Conservation (phyloP, 2,113 vertebrate species). For the Lontra canadensis region DNA sequence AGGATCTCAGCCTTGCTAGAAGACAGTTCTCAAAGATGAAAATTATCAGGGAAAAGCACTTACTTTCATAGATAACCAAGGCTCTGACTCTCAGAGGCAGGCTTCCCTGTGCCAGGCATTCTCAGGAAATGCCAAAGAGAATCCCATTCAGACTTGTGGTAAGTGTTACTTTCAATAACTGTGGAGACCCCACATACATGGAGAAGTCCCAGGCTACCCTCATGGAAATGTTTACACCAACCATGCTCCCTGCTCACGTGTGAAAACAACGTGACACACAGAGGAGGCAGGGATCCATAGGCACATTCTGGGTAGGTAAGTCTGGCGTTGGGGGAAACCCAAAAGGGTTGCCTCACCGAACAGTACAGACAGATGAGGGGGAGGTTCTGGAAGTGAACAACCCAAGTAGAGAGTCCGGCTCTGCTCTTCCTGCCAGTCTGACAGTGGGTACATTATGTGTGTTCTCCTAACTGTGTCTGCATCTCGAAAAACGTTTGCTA, state of each 20-base stretch:
- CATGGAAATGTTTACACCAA: not conserved
- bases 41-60: not conserved
- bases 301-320: not conserved
- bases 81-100: not conserved
- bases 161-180: not conserved
- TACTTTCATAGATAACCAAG: not conserved
- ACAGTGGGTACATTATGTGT: not conserved
- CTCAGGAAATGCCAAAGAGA: not conserved
- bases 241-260: fast-evolving
- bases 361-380: not conserved
- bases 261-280: not conserved
- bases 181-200: not conserved
- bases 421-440: not conserved
- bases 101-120: not conserved
- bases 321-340: not conserved
- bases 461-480: not conserved
- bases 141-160: not conserved
- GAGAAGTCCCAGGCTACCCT: not conserved
- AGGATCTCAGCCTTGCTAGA: not conserved
- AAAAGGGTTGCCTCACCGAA: not conserved
- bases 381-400: not conserved
- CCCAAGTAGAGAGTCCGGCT: not conserved
- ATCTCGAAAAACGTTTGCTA: not conserved
- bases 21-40: not conserved
- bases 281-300: not conserved